Evolutionary conservation across 2,888 invertebrate species (phyloP), one percentile per base, ranked within the genome.

Genomic region (Mesochorus sp.): DNA sequence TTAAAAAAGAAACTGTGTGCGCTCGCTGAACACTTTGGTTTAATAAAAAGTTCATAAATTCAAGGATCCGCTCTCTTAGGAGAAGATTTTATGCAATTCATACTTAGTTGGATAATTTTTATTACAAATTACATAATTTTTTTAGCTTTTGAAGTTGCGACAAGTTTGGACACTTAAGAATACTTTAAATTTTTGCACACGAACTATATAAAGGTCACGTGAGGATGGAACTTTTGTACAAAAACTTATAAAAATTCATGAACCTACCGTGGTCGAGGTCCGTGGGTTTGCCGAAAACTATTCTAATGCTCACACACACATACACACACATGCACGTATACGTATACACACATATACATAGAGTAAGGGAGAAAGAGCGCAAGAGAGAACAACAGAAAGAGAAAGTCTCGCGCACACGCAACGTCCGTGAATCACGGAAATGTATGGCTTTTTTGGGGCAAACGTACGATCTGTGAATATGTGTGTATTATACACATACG

Each of bases 181-280:
- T 53, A 6, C 14, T 49, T 28, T 19, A 42, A 17, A 21, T 34
- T 70, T 49, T 66, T 51, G 24, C 31, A 4, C 2, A 53, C 5
- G 10, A 47, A 53, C 61, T 47, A 14, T 10, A 14, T 26, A 21
- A 19, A 21, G 42, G 31, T 57, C 62, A 62, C 55, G 55, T 51
- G 57, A 73, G 51, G 62, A 53, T 47, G 49, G 34, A 53, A 28
- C 61, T 47, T 53, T 17, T 17, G 44, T 21, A 47, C 21, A 55
- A 47, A 61, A 39, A 62, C 49, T 74, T 78, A 78, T 78, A 78
- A 78, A 78, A 78, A 78, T 78, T 78, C 77, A 78, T 78, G 77
- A 78, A 78, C 19, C 55, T 51, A 42, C 57, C 14, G 47, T 39
- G 19, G 14, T 34, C 34, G 28, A 44, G 64, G 51, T 31, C 37